Base-by-base conservation (phyloP, 2,888 invertebrate species). In the Polyploca ridens region DNA sequence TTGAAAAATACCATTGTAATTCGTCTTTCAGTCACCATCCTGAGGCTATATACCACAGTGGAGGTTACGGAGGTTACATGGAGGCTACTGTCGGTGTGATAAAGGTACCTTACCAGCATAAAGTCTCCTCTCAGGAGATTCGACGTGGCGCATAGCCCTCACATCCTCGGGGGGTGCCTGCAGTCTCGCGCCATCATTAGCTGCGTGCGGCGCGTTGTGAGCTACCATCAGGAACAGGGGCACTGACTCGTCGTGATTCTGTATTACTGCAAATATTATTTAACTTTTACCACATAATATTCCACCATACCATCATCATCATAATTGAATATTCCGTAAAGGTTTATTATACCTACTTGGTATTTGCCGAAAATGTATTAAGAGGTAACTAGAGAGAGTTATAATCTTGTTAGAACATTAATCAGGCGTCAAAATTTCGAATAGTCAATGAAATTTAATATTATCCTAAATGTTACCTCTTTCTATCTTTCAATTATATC, bases 221-320 rank as follows among this genome's bases (percentile, higher is more conserved):
- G 96, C 95, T 59, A 99, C 79, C 89, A 97, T 95, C 69, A 99
- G 89, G 80, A 98, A 98, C 66, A 99, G 87, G 0, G 98, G 98
- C 11, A 85, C 85, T 49, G 90, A 82, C 0, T 75, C 74, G 69
- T 96, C 90, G 75, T 97, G 97, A 0, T 87, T 79, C 7, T 86
- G 83, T 64, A 97, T 96, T 3, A 96, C 93, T 94, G 76, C 44
- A 83, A 1, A 41, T 2, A 54, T 54, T 5, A n/a, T 46, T n/a
- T 10, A 46, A 46, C 27, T 27, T 27, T 27, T 27, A 27, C 27
- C 27, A 27, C 27, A 27, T n/a, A n/a, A n/a, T n/a, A n/a, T n/a
- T n/a, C n/a, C n/a, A n/a, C n/a, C n/a, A n/a, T n/a, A n/a, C n/a
- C n/a, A n/a, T n/a, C n/a, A 27, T 27, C n/a, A 27, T 27, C 27